Conservation (phyloP, 2,888 invertebrate genomes). For the Allygus modestus region DNA sequence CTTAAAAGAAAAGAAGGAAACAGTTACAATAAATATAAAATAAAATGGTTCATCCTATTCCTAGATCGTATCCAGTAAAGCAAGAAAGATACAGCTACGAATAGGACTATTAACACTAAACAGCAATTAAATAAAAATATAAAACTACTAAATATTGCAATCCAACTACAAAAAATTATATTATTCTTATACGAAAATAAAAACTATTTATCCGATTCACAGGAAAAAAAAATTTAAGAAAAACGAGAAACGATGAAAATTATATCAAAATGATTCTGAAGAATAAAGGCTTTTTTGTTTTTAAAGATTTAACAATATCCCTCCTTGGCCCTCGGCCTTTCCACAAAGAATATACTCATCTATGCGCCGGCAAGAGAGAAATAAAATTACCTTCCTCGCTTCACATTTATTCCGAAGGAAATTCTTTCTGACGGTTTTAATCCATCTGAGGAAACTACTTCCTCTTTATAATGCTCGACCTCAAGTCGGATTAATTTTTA, state of each 20-base stretch:
- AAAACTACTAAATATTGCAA: too few relatives aligned
- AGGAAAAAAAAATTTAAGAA: background rate
- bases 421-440: background rate
- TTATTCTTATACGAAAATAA: too few relatives aligned
- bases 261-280: background rate
- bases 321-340: background rate
- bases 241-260: background rate
- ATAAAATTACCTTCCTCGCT: constrained; percentile 5
- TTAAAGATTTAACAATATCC: constrained; percentile 1
- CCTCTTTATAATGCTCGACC: background rate
- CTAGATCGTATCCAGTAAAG: too few relatives aligned
- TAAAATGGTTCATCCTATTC: too few relatives aligned
- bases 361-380: background rate
- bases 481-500: background rate
- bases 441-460: background rate
- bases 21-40: too few relatives aligned
- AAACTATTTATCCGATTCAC: background rate
- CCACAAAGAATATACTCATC: background rate
- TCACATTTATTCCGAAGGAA: background rate
- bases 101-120: too few relatives aligned
- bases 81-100: too few relatives aligned
- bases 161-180: too few relatives aligned
- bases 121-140: too few relatives aligned
- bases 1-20: too few relatives aligned
- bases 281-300: background rate